Evolutionary conservation across 2,888 invertebrate genomes (phyloP).

Genomic region (Dicycla oo): DNA sequence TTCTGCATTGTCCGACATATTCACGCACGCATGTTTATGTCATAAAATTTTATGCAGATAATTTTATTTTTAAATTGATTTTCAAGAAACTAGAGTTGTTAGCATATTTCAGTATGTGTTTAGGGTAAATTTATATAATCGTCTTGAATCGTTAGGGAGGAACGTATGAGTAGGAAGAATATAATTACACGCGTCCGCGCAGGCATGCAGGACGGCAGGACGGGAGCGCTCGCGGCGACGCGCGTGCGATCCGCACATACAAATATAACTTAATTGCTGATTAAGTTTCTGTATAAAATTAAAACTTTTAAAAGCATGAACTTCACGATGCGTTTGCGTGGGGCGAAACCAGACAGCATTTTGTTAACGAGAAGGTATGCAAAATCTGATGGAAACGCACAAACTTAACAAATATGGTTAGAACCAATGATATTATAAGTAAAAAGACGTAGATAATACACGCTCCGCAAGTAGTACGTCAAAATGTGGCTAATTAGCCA

Average conservation of each 20-base stretch:
- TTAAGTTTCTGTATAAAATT: constrained; percentile 62
- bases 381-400: constrained; percentile 35
- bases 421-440: too few species aligned
- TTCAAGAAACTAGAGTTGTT: constrained; percentile 45
- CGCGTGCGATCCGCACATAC: constrained; percentile 67
- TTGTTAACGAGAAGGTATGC: constrained; percentile 48
- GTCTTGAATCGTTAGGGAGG: constrained; percentile 52
- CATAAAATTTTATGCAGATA: constrained; percentile 62
- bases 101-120: constrained; percentile 58
- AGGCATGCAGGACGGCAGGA: constrained; percentile 21
- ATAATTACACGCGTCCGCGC: constrained; percentile 60
- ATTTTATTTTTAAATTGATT: constrained; percentile 53
- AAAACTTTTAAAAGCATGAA: constrained; percentile 59
- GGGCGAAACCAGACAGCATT: constrained; percentile 40
- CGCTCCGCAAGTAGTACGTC: too few species aligned
- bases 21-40: constrained; percentile 46
- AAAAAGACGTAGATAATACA: too few species aligned
- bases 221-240: constrained; percentile 70
- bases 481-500: too few species aligned
- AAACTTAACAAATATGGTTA: constrained; percentile 29
- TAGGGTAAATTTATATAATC: constrained; percentile 69
- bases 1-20: constrained; percentile 40
- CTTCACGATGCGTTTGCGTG: constrained; percentile 27
- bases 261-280: constrained; percentile 68
- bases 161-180: constrained; percentile 60